Evolutionary conservation across 2,113 vertebrate genomes (phyloP), one percentile per base, ranked within the genome.

Genomic region (Burhinus bistriatus): DNA sequence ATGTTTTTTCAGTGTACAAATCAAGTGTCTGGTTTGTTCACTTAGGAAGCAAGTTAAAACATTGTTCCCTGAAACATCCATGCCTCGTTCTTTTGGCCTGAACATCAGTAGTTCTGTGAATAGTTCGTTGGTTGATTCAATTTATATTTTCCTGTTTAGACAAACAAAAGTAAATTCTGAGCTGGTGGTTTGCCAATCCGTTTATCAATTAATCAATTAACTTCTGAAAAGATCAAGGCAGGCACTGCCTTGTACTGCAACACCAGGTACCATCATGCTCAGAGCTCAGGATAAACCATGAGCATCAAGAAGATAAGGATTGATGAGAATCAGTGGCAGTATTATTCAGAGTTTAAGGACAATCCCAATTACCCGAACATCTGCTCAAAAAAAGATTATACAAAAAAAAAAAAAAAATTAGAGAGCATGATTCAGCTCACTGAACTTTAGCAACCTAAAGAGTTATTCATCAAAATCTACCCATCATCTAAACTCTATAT

Each of bases 231-330:
- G 19, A 29, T 19, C 17, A 84, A 68, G n/a, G 70, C 12, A 73
- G 13, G 15, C 21, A 29, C 9, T 69, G 45, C 3, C 30, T 80
- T 72, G 27, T 25, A n/a, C 23, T 91, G n/a, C 25, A 59, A 4
- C 4, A 9, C 1, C 1, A 1, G 15, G 4, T 34, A 65, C 13
- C 9, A 21, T 20, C 12, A 80, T 40, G 2, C 23, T 47, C 44
- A 78, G 38, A 82, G 17, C 15, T 44, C 61, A 44, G 15, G 15
- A 9, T 68, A 76, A 91, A 20, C 12, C 8, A 61, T 3, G 20
- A 72, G 12, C 36, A 72, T 69, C 0, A 1, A 68, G 40, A 73
- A 76, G 7, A 29, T 30, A 78, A 58, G 32, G 13, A 16, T 57
- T 79, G 7, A 68, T n/a, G 36, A 75, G 32, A 45, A 47, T 59